These are phyloP conservation scores for Caerostris darwini DNA, from an alignment of 1,140 invertebrate genomes.

Conservation along the genomic window DNA sequence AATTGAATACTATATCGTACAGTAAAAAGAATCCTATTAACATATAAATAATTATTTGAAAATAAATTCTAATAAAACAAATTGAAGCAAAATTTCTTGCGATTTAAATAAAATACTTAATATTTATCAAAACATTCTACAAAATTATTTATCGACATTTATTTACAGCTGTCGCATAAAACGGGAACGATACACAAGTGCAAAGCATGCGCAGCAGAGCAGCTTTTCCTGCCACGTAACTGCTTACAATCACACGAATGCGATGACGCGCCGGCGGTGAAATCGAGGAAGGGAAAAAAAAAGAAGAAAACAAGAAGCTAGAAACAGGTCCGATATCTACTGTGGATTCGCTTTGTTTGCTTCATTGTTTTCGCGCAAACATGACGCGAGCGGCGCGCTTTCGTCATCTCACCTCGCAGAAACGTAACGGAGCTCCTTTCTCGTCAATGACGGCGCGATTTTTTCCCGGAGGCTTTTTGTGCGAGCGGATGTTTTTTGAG, in stretches of 20 bases:
- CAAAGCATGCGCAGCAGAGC: neutral
- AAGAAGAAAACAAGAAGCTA: neutral
- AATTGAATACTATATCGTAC: no score
- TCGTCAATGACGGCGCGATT: neutral
- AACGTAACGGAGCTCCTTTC: slow-evolving; percentile 22
- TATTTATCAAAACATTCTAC: no score
- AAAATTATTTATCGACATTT: no score
- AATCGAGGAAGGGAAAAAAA: slow-evolving; percentile 14
- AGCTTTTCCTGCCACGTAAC: neutral
- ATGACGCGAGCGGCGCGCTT: slow-evolving; percentile 30
- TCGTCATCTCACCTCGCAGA: slow-evolving; percentile 62
- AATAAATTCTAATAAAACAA: no score
- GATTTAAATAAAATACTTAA: no score
- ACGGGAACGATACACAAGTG: no score
- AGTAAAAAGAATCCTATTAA: no score
- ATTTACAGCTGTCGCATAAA: no score
- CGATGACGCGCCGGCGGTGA: neutral
- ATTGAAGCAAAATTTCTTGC: no score
- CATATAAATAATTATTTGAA: no score
- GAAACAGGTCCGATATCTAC: neutral
- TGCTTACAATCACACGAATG: neutral
- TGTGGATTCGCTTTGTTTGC: slow-evolving; percentile 1
- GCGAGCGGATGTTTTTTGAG: neutral
- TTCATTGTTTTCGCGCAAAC: slow-evolving; percentile 40
- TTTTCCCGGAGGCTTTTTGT: neutral